Evolutionary conservation across 2,797 vertebrate species (phyloP).

Genomic region (Meriones psammophilus): DNA sequence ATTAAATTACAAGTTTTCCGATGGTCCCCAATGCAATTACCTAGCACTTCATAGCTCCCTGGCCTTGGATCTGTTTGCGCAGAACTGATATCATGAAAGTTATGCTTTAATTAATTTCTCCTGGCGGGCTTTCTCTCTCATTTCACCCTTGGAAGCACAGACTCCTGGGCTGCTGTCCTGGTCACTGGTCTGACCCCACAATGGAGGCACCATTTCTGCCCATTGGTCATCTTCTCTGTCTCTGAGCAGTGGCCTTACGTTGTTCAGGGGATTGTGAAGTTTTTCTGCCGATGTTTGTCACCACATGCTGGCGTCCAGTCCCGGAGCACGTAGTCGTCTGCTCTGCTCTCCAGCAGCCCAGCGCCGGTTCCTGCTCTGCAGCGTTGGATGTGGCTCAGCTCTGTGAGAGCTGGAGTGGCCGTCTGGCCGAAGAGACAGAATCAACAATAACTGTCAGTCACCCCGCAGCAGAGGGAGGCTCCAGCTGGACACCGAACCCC

Average conservation of each 20-base stretch:
- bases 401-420: background rate
- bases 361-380: fast-evolving
- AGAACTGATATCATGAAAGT: background rate
- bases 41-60: constrained; percentile 36
- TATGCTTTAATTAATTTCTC: constrained; percentile 69
- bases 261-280: fast-evolving
- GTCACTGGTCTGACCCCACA: background rate
- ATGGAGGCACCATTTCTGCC: fast-evolving
- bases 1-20: constrained; percentile 43
- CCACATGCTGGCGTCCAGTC: background rate
- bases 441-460: fast-evolving
- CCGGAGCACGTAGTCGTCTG: background rate
- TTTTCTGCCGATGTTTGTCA: fast-evolving
- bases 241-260: background rate
- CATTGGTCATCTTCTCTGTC: background rate
- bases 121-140: constrained; percentile 52
- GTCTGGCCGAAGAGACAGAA: background rate
- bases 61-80: constrained; percentile 28
- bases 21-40: constrained; percentile 23
- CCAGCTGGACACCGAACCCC: fast-evolving
- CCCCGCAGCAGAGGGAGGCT: fast-evolving
- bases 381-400: background rate
- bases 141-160: constrained; percentile 24
- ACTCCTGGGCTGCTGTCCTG: background rate
- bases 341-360: fast-evolving